Evolutionary conservation across 2,797 vertebrate genomes (phyloP).

Genomic region (Champsocephalus esox): DNA sequence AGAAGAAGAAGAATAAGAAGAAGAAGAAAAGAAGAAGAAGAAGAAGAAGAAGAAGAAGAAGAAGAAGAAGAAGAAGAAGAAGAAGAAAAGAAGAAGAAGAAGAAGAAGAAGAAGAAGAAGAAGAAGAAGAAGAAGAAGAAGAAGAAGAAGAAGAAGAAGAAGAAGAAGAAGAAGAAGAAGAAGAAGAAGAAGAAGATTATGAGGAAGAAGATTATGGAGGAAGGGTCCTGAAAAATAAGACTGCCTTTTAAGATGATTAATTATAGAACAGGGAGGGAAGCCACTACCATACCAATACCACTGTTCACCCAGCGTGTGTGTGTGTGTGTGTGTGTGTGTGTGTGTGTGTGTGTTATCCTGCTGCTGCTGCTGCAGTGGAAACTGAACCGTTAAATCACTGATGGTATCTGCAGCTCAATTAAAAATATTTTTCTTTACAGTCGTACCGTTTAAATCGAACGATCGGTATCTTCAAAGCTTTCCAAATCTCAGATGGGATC

Average conservation of each 20-base stretch:
- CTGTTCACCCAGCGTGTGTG: slow-evolving; percentile 25
- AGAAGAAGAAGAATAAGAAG: slow-evolving; percentile 17
- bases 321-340: too few relatives aligned
- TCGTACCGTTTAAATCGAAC: slow-evolving; percentile 13
- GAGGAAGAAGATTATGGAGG: slow-evolving; percentile 20
- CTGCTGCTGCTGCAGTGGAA: slow-evolving; percentile 51
- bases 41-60: not conserved
- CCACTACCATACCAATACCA: slow-evolving; percentile 70
- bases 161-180: slow-evolving; percentile 5
- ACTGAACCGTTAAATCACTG: slow-evolving; percentile 54
- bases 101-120: not conserved
- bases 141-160: not conserved
- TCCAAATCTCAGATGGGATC: slow-evolving; percentile 25
- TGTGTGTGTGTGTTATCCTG: not conserved
- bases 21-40: not conserved
- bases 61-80: slow-evolving; percentile 1
- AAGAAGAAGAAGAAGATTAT: not conserved
- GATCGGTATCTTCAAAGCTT: slow-evolving; percentile 18
- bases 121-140: slow-evolving; percentile 1
- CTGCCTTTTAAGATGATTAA: slow-evolving; percentile 66
- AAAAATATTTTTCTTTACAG: slow-evolving; percentile 45
- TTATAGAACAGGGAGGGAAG: slow-evolving; percentile 73
- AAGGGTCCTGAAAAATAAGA: slow-evolving; percentile 64
- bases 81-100: too few relatives aligned
- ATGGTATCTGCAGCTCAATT: slow-evolving; percentile 64